Evolutionary conservation across 2,113 vertebrate species (phyloP).

Genomic region (Numenius arquata): DNA sequence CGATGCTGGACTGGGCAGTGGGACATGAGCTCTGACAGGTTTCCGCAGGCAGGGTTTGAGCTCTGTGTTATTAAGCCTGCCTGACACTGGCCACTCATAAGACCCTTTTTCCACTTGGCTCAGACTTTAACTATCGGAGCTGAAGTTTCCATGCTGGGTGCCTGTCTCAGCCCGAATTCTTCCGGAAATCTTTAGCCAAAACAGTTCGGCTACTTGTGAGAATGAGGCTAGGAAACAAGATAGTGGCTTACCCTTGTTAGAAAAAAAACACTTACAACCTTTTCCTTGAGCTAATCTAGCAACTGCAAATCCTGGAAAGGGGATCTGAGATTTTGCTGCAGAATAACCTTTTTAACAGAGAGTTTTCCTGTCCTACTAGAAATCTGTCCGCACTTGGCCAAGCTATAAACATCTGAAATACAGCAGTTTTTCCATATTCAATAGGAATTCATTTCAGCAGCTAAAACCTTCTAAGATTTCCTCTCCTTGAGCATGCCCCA

Average conservation of each 20-base stretch:
- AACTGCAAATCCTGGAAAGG: conserved; percentile 42
- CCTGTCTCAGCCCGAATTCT: not conserved
- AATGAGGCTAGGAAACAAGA: conserved; percentile 18
- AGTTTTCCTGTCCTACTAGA: conserved; percentile 48
- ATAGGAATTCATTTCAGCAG: conserved; percentile 2
- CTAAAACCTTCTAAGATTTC: conserved; percentile 41
- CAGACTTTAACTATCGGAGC: not conserved
- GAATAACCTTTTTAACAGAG: conserved; percentile 55
- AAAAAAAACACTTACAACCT: conserved; percentile 14
- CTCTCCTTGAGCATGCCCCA: not conserved
- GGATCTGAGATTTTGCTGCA: conserved; percentile 22
- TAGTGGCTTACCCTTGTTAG: not conserved
- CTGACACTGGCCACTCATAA: not conserved
- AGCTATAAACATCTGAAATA: conserved; percentile 45
- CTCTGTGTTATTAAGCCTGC: not conserved
- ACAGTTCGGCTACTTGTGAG: not conserved
- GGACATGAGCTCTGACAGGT: not conserved
- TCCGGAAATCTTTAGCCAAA: not conserved
- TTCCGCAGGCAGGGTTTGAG: not conserved
- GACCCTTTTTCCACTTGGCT: not conserved
- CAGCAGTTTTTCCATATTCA: conserved; percentile 32
- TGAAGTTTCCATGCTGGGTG: conserved; percentile 24
- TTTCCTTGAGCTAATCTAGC: conserved; percentile 34
- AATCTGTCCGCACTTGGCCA: conserved; percentile 30
- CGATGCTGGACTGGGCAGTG: not conserved